Conservation (phyloP, 2,888 invertebrate species). For the Gastrophysa polygoni region DNA sequence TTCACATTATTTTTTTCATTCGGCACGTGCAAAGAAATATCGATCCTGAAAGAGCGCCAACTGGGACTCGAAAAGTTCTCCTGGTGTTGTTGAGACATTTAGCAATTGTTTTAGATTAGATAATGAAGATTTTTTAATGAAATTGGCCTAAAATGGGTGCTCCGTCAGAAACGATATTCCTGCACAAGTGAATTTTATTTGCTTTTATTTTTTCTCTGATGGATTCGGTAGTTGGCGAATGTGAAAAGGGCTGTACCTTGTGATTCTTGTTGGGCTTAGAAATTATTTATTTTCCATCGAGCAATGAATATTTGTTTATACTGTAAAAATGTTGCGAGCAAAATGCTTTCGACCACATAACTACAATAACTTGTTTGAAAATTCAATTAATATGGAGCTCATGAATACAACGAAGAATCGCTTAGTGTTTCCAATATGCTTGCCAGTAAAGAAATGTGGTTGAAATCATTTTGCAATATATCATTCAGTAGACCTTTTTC, state of each 20-base stretch:
- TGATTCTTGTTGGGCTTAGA: slow-evolving; percentile 34
- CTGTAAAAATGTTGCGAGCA: slow-evolving; percentile 22
- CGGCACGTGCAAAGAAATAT: too few relatives aligned
- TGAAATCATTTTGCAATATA: slow-evolving; percentile 22
- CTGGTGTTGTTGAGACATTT: slow-evolving; percentile 19
- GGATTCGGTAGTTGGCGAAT: slow-evolving; percentile 28
- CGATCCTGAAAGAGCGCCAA: slow-evolving; percentile 12
- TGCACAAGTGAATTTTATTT: slow-evolving; percentile 18
- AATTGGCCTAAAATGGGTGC: slow-evolving; percentile 25
- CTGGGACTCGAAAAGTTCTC: neutral
- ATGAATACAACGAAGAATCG: slow-evolving; percentile 35
- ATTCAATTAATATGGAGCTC: slow-evolving; percentile 27
- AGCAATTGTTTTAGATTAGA: slow-evolving; percentile 35
- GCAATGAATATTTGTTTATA: slow-evolving; percentile 18
- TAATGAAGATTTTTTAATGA: slow-evolving; percentile 16
- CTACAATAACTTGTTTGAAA: slow-evolving; percentile 27
- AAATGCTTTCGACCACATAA: slow-evolving; percentile 29
- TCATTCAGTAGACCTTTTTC: neutral
- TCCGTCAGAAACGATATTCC: slow-evolving; percentile 27
- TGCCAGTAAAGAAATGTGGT: slow-evolving; percentile 33
- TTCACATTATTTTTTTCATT: slow-evolving; percentile 24
- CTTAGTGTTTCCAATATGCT: slow-evolving; percentile 26
- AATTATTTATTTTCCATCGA: slow-evolving; percentile 31
- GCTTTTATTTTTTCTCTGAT: slow-evolving; percentile 13
- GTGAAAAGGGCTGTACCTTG: slow-evolving; percentile 26